Percentiles rank a stretch among this genome's conserved stretches.
phyloP scores from a whole-genome alignment of 2,797 vertebrate genomes.

The Poecile montanus region DNA sequence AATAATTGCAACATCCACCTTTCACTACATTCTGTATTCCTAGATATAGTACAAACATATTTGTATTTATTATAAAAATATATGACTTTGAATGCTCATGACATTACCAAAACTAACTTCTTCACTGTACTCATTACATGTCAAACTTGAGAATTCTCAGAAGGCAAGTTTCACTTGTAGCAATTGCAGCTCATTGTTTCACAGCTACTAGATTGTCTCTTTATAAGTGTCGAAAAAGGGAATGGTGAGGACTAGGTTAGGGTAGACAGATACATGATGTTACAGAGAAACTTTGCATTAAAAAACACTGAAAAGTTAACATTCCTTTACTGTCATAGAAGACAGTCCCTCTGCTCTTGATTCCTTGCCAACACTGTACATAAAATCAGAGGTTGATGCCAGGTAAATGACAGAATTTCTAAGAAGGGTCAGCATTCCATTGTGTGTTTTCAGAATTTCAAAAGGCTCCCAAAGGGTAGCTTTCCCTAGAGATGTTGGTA shows the following conservation, averaged over 20 bases:
- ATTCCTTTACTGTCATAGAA: neutral
- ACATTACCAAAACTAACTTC: neutral
- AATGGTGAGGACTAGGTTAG: neutral
- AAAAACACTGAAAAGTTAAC: neutral
- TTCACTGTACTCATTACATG: neutral
- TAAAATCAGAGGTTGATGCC: neutral
- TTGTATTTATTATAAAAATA: neutral
- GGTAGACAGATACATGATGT: neutral
- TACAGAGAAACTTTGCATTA: neutral
- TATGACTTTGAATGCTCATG: neutral
- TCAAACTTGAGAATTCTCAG: neutral
- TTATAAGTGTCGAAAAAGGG: neutral
- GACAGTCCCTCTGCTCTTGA: neutral
- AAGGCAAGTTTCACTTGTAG: neutral
- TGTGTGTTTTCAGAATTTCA: neutral
- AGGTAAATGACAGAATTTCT: neutral
- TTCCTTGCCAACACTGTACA: neutral
- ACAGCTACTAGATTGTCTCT: neutral
- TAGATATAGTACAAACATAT: neutral
- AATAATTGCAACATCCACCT: constrained; percentile 1
- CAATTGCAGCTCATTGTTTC: neutral
- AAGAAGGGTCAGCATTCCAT: neutral
- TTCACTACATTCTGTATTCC: neutral
- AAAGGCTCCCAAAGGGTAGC: neutral
- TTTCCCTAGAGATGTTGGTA: neutral